Evolutionary conservation across 2,113 vertebrate genomes (phyloP).

Genomic region (Craseonycteris thonglongyai): DNA sequence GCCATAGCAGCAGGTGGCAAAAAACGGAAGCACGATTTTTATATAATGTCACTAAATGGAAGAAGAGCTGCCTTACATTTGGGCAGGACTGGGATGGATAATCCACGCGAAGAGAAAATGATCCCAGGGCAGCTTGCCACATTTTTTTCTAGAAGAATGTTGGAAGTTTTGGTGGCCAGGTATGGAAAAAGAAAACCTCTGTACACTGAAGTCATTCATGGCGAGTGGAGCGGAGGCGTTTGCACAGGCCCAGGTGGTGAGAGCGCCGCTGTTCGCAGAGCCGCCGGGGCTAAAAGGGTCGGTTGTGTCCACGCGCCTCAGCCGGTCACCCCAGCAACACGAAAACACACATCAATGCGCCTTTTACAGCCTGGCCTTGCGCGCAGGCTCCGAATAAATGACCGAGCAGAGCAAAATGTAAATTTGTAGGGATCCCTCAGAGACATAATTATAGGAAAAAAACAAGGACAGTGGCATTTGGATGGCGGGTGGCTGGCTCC

Average conservation of each 20-base stretch:
- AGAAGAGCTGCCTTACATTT: constrained; percentile 23
- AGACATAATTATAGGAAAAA: constrained; percentile 64
- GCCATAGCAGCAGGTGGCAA: not conserved
- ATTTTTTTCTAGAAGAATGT: constrained; percentile 59
- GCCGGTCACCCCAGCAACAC: constrained; percentile 30
- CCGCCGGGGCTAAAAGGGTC: constrained; percentile 52
- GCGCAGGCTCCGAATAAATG: not conserved
- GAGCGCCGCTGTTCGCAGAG: constrained; percentile 54
- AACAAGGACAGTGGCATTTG: constrained; percentile 53
- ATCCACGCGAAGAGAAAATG: constrained; percentile 13
- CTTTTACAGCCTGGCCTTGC: constrained; percentile 41
- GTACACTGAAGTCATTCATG: constrained; percentile 79
- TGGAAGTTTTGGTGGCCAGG: constrained; percentile 61
- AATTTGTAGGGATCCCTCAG: constrained; percentile 53
- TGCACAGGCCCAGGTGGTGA: constrained; percentile 27
- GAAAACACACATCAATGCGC: constrained; percentile 61
- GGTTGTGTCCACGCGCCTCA: constrained; percentile 64
- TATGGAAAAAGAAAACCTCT: not conserved
- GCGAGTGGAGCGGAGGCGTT: constrained; percentile 24
- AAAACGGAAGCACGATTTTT: not conserved
- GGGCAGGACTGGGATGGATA: not conserved
- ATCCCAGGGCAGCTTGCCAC: constrained; percentile 65
- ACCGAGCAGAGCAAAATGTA: constrained; percentile 21
- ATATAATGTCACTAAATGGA: not conserved
- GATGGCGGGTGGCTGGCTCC: not conserved